phyloP scores from a whole-genome alignment of 2,113 vertebrate species.

The Echinops telfairi region DNA sequence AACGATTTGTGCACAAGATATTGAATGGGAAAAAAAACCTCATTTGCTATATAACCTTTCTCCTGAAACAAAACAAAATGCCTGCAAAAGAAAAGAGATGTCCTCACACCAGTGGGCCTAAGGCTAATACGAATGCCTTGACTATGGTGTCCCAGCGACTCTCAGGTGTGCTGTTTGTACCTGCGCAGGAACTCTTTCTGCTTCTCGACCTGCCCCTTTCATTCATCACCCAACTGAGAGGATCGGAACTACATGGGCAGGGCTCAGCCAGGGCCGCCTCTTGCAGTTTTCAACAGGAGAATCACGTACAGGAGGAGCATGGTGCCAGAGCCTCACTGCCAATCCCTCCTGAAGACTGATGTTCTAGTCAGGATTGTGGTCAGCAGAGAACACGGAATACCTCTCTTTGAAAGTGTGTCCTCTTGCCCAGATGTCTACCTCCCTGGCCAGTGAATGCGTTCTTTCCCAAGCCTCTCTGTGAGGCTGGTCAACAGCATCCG shows the following conservation, averaged over 20 bases:
- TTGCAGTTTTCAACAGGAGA: no score
- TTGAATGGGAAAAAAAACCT: no score
- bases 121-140: not conserved
- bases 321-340: no score
- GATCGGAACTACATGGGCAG: slow-evolving; percentile 72
- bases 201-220: slow-evolving; percentile 75
- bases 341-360: no score
- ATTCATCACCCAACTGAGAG: slow-evolving; percentile 70
- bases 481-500: not conserved
- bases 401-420: not conserved
- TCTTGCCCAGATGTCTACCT: not conserved
- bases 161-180: not conserved
- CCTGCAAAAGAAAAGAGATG: no score
- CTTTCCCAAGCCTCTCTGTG: slow-evolving; percentile 65
- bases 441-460: not conserved
- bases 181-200: not conserved
- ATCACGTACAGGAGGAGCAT: no score
- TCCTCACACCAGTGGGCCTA: no score
- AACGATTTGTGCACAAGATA: no score
- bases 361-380: slow-evolving; percentile 67
- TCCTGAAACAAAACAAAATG: no score
- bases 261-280: slow-evolving; percentile 29
- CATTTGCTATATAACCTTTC: no score
- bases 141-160: not conserved
- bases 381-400: slow-evolving; percentile 34